phyloP scores from a whole-genome alignment of 1,140 invertebrate genomes.

The Drosophila seguyi region DNA sequence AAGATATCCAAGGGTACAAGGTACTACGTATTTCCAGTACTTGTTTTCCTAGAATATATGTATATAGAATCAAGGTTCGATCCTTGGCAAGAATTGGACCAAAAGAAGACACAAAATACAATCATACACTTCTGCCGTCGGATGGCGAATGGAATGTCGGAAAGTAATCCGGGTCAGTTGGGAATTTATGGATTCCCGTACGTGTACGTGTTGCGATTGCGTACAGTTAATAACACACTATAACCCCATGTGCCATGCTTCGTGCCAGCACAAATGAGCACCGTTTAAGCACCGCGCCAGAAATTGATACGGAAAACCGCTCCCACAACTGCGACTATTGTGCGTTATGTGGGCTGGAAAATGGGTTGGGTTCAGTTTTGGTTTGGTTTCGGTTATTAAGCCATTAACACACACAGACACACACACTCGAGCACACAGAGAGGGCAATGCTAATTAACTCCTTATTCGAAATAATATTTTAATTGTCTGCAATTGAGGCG shows the following conservation, averaged over 20 bases:
- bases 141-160: not conserved
- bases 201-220: conserved; percentile 32
- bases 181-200: conserved; percentile 34
- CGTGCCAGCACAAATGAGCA: conserved; percentile 26
- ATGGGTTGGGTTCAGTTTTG: conserved; percentile 23
- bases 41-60: not conserved
- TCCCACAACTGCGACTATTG: conserved; percentile 43
- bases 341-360: conserved; percentile 30
- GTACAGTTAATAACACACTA: conserved; percentile 35
- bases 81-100: not conserved
- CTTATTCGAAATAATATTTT: conserved; percentile 38
- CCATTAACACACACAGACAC: conserved; percentile 32
- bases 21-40: not conserved
- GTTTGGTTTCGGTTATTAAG: conserved; percentile 25
- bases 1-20: not conserved
- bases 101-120: not conserved
- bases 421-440: not conserved
- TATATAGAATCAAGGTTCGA: not conserved
- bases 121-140: not conserved
- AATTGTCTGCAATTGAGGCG: conserved; percentile 49
- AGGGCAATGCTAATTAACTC: conserved; percentile 45
- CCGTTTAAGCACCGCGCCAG: conserved; percentile 36
- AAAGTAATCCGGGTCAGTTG: conserved; percentile 41
- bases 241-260: conserved; percentile 12
- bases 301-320: conserved; percentile 35